Evolutionary conservation across 2,113 vertebrate species (phyloP).

Genomic region (Eptesicus fuscus): DNA sequence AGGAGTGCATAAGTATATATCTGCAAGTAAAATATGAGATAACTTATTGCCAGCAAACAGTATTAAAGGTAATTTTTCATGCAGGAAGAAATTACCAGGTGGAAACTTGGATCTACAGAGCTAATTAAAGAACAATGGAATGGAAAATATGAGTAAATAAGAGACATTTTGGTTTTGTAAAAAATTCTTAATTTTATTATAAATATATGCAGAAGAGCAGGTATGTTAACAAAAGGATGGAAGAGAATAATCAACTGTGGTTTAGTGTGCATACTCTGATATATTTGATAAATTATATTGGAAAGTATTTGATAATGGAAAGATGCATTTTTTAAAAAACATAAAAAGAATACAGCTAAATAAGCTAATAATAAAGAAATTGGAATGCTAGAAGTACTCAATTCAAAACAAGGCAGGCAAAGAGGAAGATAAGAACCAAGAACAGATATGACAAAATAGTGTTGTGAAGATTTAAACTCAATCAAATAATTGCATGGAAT

Average conservation of each 20-base stretch:
- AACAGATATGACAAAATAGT: not conserved
- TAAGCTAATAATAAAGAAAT: not conserved
- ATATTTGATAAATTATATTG: not conserved
- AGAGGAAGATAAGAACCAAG: not conserved
- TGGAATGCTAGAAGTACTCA: not conserved
- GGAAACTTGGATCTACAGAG: not conserved
- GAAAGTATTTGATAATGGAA: not conserved
- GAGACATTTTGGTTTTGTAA: not conserved
- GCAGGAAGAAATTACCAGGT: not conserved
- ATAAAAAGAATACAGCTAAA: not conserved
- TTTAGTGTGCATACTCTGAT: not conserved
- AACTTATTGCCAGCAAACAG: not conserved
- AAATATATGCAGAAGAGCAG: not conserved
- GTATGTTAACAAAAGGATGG: not conserved
- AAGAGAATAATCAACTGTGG: not conserved
- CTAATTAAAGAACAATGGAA: not conserved
- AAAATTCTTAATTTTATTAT: not conserved
- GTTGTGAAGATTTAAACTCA: not conserved
- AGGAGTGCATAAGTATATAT: not conserved
- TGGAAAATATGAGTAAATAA: not conserved
- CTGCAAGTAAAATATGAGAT: not conserved
- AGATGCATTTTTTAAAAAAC: not conserved
- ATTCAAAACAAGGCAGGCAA: not conserved
- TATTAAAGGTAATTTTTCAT: not conserved
- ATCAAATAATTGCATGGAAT: not conserved